phyloP scores from a whole-genome alignment of 2,797 vertebrate genomes.

The Anguilla anguilla region DNA sequence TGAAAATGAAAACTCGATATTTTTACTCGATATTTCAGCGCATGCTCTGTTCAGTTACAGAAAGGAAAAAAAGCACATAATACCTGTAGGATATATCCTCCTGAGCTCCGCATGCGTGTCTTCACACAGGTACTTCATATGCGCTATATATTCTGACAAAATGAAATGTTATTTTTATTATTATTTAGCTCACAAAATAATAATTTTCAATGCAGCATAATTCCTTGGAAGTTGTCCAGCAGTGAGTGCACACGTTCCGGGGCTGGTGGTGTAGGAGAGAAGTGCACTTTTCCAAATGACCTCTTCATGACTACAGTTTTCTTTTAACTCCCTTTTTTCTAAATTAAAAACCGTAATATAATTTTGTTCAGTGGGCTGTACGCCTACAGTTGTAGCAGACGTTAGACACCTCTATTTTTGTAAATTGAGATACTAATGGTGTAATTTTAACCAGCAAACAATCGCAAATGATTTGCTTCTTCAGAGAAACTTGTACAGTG shows the following conservation, averaged over 20 bases:
- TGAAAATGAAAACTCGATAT: not conserved
- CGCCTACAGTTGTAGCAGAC: not conserved
- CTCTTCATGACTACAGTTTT: not conserved
- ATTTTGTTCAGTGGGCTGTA: not conserved
- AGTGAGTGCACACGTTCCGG: not conserved
- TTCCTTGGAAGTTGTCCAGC: not conserved
- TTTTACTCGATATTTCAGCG: conserved; percentile 7
- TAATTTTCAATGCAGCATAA: not conserved
- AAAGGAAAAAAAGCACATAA: not conserved
- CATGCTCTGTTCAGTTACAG: conserved; percentile 19
- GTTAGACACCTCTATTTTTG: conserved; percentile 14
- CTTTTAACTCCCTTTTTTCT: not conserved
- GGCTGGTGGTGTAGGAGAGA: not conserved
- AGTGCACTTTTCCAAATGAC: not conserved
- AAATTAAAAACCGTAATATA: not conserved
- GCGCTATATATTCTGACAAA: not conserved
- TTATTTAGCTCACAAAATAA: not conserved
- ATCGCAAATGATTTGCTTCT: not conserved
- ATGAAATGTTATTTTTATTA: too few relatives aligned
- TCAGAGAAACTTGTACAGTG: not conserved
- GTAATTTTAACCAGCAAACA: too few relatives aligned
- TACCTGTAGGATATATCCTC: not conserved
- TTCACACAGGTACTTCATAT: too few relatives aligned
- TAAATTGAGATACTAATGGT: not conserved
- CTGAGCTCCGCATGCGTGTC: not conserved